A percentile compares a stretch with the other conserved stretches of the same genome.
These are phyloP conservation scores for Gerris lacustris DNA, from an alignment of 2,888 invertebrate species.

Conservation along the genomic window DNA sequence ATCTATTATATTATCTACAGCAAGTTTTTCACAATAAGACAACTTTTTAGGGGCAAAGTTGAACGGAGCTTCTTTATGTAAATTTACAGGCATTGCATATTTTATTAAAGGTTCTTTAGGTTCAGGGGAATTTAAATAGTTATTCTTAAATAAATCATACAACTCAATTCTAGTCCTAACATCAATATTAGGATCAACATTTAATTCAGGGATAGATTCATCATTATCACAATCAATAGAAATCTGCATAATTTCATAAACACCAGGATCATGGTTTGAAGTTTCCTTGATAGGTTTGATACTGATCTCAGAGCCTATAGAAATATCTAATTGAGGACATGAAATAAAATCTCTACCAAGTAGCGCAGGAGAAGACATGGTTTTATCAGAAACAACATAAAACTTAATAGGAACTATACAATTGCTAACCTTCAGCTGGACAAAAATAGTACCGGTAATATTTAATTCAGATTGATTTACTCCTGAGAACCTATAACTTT, in stretches of 20 bases:
- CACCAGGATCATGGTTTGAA: not conserved
- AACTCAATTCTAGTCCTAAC: not conserved
- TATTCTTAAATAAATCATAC: not conserved
- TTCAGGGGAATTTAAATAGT: not conserved
- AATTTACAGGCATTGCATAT: conserved; percentile 10
- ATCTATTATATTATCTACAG: conserved; percentile 9
- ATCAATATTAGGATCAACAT: not conserved
- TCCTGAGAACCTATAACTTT: too few species aligned
- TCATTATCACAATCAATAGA: not conserved
- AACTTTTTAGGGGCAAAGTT: not conserved
- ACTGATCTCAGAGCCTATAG: too few species aligned
- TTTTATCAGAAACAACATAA: too few species aligned
- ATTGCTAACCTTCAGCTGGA: too few species aligned
- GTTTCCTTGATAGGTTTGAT: too few species aligned
- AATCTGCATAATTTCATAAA: not conserved
- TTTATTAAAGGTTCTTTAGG: not conserved
- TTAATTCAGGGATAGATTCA: not conserved
- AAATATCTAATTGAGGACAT: too few species aligned
- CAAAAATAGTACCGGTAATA: too few species aligned
- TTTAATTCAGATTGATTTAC: too few species aligned
- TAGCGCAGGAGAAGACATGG: too few species aligned
- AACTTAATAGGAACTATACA: too few species aligned
- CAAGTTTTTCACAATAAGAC: conserved; percentile 5
- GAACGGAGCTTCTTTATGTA: not conserved
- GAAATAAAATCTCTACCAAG: too few species aligned